These are phyloP conservation scores for Peromyscus polionotus DNA, from an alignment of 2,113 vertebrate genomes.

Conservation along the genomic window DNA sequence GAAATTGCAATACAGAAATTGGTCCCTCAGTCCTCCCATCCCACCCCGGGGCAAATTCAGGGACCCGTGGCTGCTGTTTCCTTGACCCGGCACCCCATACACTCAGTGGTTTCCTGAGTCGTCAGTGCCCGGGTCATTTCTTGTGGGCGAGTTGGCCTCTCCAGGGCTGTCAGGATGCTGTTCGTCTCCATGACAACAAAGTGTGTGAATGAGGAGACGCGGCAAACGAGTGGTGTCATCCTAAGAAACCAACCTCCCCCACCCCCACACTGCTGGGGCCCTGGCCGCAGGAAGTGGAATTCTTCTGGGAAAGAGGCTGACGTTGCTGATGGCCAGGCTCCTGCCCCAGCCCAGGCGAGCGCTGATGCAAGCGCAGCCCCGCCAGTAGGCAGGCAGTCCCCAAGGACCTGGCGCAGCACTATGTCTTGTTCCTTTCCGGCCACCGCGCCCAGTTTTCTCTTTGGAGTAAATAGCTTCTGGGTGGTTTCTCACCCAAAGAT, in stretches of 20 bases:
- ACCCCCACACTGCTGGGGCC: constrained; percentile 41
- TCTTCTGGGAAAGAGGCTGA: constrained; percentile 80
- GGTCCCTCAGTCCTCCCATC: background rate
- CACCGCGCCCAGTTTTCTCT: constrained; percentile 43
- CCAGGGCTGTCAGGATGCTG: constrained; percentile 45
- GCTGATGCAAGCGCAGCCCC: constrained; percentile 58
- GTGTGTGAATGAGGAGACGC: background rate
- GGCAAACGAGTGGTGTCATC: background rate
- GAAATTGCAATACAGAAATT: background rate
- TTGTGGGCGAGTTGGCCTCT: background rate
- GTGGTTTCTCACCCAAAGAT: constrained; percentile 30
- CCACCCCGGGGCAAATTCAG: background rate
- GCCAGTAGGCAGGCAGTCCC: constrained; percentile 43
- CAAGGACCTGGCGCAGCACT: constrained; percentile 38
- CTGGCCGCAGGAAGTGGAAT: constrained; percentile 67
- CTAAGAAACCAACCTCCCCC: constrained; percentile 34
- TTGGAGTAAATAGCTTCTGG: constrained; percentile 60
- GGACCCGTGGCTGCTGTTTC: background rate
- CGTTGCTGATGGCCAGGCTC: constrained; percentile 50
- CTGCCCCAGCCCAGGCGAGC: constrained; percentile 20
- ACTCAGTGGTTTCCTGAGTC: constrained; percentile 14
- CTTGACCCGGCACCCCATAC: background rate
- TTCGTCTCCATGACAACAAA: constrained; percentile 74
- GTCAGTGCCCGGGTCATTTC: constrained; percentile 1
- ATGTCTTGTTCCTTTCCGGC: constrained; percentile 63